Percentiles rank a stretch among this genome's conserved stretches.
These are phyloP conservation scores for Orchesella flavescens DNA, from an alignment of 2,888 invertebrate species.

Conservation along the genomic window DNA sequence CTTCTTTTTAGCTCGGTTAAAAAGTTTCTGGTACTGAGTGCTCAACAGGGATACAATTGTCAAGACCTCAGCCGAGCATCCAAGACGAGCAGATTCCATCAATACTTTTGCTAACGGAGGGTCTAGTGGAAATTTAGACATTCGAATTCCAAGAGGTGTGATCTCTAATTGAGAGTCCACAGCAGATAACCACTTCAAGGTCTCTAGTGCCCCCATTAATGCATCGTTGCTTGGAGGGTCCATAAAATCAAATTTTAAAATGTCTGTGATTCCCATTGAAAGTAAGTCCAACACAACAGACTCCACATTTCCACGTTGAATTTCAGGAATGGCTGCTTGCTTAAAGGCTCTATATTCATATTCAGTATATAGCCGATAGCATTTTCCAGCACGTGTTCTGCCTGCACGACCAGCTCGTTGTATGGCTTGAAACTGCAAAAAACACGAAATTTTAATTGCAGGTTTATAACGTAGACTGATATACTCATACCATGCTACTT, in stretches of 20 bases:
- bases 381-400: conserved; percentile 74
- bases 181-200: conserved; percentile 95
- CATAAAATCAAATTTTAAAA: conserved; percentile 98
- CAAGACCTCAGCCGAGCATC: conserved; percentile 97
- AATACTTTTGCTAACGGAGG: conserved; percentile 99
- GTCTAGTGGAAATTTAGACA: conserved; percentile 98
- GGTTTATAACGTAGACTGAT: too few species aligned
- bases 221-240: conserved; percentile 98
- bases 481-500: too few species aligned
- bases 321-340: conserved; percentile 73
- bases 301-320: conserved; percentile 81
- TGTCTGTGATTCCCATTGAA: conserved; percentile 99
- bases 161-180: conserved; percentile 79
- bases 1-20: conserved; percentile 94
- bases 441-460: too few species aligned
- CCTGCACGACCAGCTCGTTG: conserved; percentile 75
- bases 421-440: conserved; percentile 81
- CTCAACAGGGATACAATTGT: conserved; percentile 99
- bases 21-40: conserved; percentile 91
- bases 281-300: conserved; percentile 82
- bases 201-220: conserved; percentile 96
- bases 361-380: conserved; percentile 74
- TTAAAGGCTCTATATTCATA: conserved; percentile 73
- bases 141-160: conserved; percentile 87
- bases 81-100: conserved; percentile 97